Evolutionary conservation across 35 echinoderm and acorn worm genomes (phyloP).

Genomic region (Ophioderma brevispina): DNA sequence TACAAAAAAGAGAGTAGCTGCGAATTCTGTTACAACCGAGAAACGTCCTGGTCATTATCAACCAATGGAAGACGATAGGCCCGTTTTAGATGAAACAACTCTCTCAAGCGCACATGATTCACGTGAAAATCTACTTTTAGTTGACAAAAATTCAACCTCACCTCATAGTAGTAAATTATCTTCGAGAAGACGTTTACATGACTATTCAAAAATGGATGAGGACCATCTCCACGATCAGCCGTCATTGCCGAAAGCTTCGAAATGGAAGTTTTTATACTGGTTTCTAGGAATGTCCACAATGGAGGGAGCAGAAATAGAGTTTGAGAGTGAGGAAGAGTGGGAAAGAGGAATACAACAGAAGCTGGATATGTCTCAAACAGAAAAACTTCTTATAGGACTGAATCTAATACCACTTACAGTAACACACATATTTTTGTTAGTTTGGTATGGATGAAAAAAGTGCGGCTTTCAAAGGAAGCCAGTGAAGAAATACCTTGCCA

Average conservation of each 20-base stretch:
- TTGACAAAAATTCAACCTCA: not conserved
- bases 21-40: not conserved
- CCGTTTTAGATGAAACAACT: not conserved
- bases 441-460: not conserved
- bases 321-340: not conserved
- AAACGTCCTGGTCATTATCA: not conserved
- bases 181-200: too few species aligned
- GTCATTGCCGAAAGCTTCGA: too few species aligned
- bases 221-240: not conserved
- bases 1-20: not conserved
- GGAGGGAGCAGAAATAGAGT: not conserved
- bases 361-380: not conserved
- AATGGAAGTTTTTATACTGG: not conserved
- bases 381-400: not conserved
- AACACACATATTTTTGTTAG: not conserved
- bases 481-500: too few species aligned
- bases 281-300: conserved; percentile 3
- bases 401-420: not conserved
- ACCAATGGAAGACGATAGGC: not conserved
- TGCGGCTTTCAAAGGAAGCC: too few species aligned
- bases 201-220: not conserved
- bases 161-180: too few species aligned
- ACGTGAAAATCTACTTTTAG: not conserved
- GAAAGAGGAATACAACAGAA: not conserved
- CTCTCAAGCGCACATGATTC: not conserved